Percentiles rank a stretch among this genome's conserved stretches.
Conservation (phyloP, 2,797 vertebrate species). For the Ctenopoma multispine region DNA sequence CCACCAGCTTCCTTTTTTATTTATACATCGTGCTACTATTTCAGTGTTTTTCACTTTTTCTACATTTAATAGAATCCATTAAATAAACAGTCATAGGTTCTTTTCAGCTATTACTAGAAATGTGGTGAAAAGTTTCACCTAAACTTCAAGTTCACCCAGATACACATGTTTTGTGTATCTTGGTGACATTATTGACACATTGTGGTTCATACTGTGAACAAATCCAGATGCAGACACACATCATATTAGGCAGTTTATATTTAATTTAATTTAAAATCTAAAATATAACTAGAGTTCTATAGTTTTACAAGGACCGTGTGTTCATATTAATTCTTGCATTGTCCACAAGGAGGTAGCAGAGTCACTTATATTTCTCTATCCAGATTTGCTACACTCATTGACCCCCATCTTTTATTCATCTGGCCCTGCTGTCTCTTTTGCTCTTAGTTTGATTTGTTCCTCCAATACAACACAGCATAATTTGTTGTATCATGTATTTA, state of each 20-base stretch:
- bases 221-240: no score
- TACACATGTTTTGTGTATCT: no score
- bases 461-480: constrained; percentile 38
- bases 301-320: not conserved
- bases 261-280: not conserved
- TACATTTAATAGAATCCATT: no score
- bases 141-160: no score
- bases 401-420: not conserved
- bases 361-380: not conserved
- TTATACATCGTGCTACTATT: no score
- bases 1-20: no score
- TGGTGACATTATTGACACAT: not conserved
- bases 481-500: constrained; percentile 61
- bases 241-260: not conserved
- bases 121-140: no score
- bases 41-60: no score
- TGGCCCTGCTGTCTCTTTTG: not conserved
- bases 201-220: not conserved
- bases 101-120: no score
- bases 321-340: constrained; percentile 1
- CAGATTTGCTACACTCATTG: not conserved
- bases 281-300: not conserved
- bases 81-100: no score
- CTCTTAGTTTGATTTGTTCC: not conserved
- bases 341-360: constrained; percentile 45